Percentiles rank a stretch among this genome's conserved stretches.
Conservation (phyloP, 2,888 invertebrate species). For the Galeruca laticollis region DNA sequence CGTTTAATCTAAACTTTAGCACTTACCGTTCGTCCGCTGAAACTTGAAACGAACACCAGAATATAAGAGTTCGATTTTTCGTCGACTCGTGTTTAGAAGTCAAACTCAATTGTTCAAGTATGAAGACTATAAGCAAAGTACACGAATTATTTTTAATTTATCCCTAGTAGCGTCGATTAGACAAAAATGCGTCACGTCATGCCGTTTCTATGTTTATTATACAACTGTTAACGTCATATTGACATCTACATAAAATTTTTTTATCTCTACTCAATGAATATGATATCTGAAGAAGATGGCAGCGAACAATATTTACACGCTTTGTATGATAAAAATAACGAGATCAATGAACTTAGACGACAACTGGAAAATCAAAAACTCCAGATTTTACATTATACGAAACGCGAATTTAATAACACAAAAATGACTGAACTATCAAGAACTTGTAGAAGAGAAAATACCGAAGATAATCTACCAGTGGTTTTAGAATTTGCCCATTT, state of each 20-base stretch:
- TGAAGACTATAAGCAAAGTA: too few relatives aligned
- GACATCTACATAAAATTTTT: background rate
- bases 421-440: conserved; percentile 55
- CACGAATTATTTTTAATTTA: too few relatives aligned
- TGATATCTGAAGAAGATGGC: conserved; percentile 9
- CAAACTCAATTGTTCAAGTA: too few relatives aligned
- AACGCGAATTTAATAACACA: conserved; percentile 50
- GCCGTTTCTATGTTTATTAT: too few relatives aligned
- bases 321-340: conserved; percentile 59
- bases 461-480: conserved; percentile 56
- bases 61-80: too few relatives aligned
- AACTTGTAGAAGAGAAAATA: conserved; percentile 56
- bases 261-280: background rate
- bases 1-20: too few relatives aligned
- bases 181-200: too few relatives aligned
- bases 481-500: conserved; percentile 58
- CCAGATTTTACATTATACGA: conserved; percentile 59
- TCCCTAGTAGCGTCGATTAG: too few relatives aligned
- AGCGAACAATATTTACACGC: conserved; percentile 48
- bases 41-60: too few relatives aligned
- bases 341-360: conserved; percentile 53
- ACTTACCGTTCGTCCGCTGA: too few relatives aligned
- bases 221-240: too few relatives aligned
- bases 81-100: too few relatives aligned
- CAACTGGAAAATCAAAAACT: conserved; percentile 59